A percentile compares a stretch with the other conserved stretches of the same genome.
Evolutionary conservation across 2,888 invertebrate genomes (phyloP).

Genomic region (Diogma glabrata): DNA sequence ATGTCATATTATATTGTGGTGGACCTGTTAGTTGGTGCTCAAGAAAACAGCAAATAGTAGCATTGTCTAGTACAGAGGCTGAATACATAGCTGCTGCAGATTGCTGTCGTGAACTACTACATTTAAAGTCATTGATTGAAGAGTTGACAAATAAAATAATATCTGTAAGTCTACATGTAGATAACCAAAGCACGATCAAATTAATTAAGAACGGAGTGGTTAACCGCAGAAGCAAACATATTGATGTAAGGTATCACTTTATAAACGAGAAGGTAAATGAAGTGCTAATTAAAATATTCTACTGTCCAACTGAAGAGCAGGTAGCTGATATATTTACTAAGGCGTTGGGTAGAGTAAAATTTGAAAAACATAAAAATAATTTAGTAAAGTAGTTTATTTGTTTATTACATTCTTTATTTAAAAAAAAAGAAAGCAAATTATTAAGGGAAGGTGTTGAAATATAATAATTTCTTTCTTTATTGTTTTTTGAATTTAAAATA

Average conservation of each 20-base stretch:
- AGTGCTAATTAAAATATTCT: slow-evolving; percentile 10
- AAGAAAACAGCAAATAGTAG: slow-evolving; percentile 15
- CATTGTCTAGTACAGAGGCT: slow-evolving; percentile 13
- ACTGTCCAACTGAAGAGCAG: slow-evolving; percentile 15
- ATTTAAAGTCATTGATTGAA: background rate
- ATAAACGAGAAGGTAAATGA: slow-evolving; percentile 12
- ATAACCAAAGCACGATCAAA: background rate
- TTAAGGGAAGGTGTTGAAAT: slow-evolving; percentile 1
- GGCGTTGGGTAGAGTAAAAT: slow-evolving; percentile 5
- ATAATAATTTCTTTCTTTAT: background rate
- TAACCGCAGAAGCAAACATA: slow-evolving; percentile 12
- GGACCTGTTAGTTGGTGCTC: slow-evolving; percentile 15
- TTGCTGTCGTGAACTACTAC: background rate
- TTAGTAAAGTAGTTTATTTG: background rate
- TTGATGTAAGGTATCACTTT: slow-evolving; percentile 15
- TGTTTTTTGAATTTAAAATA: too few relatives aligned
- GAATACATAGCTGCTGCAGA: slow-evolving; percentile 13
- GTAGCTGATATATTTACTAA: slow-evolving; percentile 13
- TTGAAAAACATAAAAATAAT: background rate
- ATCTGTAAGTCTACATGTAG: background rate
- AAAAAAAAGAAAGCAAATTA: background rate
- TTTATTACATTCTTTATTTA: background rate
- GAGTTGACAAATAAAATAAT: background rate
- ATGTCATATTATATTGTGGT: slow-evolving; percentile 12
- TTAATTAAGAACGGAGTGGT: background rate